Evolutionary conservation across 2,888 invertebrate genomes (phyloP).

Genomic region (Idaea biselata): DNA sequence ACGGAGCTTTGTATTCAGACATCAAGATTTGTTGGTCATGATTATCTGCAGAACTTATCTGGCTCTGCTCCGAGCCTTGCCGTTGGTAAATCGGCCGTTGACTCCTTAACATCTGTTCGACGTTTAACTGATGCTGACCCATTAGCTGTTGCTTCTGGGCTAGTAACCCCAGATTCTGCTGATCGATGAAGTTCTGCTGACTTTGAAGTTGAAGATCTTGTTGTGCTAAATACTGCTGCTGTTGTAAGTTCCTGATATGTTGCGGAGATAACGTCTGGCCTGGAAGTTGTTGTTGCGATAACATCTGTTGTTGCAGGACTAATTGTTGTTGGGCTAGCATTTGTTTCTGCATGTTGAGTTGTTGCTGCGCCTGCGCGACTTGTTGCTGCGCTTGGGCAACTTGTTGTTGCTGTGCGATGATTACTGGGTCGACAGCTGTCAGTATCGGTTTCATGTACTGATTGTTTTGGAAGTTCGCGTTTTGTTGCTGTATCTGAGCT

Average conservation of each 20-base stretch:
- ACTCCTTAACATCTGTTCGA: constrained; percentile 61
- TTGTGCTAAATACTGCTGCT: constrained; percentile 76
- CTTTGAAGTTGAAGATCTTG: constrained; percentile 76
- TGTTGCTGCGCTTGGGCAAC: constrained; percentile 73
- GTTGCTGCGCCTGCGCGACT: constrained; percentile 68
- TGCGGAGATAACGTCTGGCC: constrained; percentile 75
- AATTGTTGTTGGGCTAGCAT: constrained; percentile 72
- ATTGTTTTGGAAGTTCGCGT: constrained; percentile 53
- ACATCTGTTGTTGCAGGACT: constrained; percentile 73
- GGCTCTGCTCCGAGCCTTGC: constrained; percentile 72
- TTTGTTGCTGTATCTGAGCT: constrained; percentile 59
- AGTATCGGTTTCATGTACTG: constrained; percentile 59
- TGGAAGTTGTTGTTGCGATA: constrained; percentile 66
- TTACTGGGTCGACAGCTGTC: constrained; percentile 55
- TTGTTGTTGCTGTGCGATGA: constrained; percentile 69
- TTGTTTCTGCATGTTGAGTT: constrained; percentile 73
- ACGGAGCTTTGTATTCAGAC: constrained; percentile 56
- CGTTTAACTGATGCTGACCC: constrained; percentile 77
- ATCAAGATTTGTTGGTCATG: constrained; percentile 59
- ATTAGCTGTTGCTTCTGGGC: constrained; percentile 76
- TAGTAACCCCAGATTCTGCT: constrained; percentile 74
- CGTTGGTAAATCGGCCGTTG: constrained; percentile 69
- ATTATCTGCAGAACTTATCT: constrained; percentile 59
- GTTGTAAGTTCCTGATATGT: constrained; percentile 65
- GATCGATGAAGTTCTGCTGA: constrained; percentile 80